Evolutionary conservation across 1,140 invertebrate genomes (phyloP).

Genomic region (Papilio machaon): DNA sequence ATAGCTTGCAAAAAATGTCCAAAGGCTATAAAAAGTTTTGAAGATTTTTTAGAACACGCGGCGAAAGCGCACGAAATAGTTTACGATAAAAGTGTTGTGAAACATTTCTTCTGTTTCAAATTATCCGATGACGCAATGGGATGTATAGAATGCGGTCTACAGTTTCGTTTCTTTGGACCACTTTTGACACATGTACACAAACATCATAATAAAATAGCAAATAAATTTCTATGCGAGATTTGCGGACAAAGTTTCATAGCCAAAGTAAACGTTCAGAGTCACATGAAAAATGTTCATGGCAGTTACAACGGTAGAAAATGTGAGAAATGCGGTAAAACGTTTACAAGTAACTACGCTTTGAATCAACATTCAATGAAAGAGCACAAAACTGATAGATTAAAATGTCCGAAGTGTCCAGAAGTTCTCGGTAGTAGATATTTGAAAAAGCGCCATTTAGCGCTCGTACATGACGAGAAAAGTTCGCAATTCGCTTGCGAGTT

Average conservation of each 20-base stretch:
- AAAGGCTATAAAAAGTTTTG: conserved; percentile 41
- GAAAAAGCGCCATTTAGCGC: conserved; percentile 57
- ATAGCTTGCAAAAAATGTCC: conserved; percentile 52
- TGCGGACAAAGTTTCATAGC: conserved; percentile 62
- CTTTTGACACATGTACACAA: conserved; percentile 54
- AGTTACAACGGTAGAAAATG: conserved; percentile 42
- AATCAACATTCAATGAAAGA: conserved; percentile 49
- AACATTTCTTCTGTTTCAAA: conserved; percentile 49
- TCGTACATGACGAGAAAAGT: conserved; percentile 60
- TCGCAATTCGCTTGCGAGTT: conserved; percentile 55
- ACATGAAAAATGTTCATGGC: conserved; percentile 74
- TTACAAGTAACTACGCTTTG: conserved; percentile 44
- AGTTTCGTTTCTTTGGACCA: conserved; percentile 52
- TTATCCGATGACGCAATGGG: conserved; percentile 48
- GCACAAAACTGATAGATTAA: conserved; percentile 42
- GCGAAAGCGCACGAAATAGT: conserved; percentile 41
- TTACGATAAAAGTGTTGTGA: conserved; percentile 45
- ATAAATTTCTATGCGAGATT: conserved; percentile 49
- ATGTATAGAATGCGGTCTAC: conserved; percentile 52
- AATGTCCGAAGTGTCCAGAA: conserved; percentile 53
- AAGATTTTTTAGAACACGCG: conserved; percentile 51
- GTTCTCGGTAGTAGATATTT: conserved; percentile 54
- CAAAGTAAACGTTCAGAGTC: conserved; percentile 45
- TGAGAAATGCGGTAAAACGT: conserved; percentile 51
- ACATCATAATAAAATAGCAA: conserved; percentile 50